Conservation (phyloP, 2,888 invertebrate genomes). For the Ormia ochracea region DNA sequence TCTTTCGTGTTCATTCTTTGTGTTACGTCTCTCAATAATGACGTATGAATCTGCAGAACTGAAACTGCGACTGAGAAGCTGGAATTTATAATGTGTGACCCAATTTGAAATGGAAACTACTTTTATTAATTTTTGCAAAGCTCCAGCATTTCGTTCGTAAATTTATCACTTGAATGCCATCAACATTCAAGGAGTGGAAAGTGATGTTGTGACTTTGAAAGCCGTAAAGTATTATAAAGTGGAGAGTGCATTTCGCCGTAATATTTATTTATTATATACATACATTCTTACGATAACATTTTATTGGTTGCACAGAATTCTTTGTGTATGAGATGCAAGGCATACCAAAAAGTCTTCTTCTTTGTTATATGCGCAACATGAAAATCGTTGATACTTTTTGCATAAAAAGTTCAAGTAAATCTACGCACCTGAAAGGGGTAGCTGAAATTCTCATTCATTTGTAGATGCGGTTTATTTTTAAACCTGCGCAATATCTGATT, state of each 20-base stretch:
- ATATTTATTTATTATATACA: not conserved
- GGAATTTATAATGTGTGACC: conserved; percentile 42
- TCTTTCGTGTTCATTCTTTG: not conserved
- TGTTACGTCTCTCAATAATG: conserved; percentile 17
- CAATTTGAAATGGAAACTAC: conserved; percentile 48
- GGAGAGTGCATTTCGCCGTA: not conserved
- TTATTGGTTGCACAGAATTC: not conserved
- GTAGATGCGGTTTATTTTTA: too few relatives aligned
- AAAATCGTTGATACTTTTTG: conserved; percentile 29
- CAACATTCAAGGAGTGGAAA: not conserved
- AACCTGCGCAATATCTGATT: too few relatives aligned
- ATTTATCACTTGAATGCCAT: conserved; percentile 55
- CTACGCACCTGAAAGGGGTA: too few relatives aligned
- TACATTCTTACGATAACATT: conserved; percentile 3
- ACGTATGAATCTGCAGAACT: conserved; percentile 46
- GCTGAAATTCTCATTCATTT: too few relatives aligned
- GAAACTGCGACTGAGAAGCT: not conserved
- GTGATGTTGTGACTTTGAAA: conserved; percentile 11
- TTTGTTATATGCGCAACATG: conserved; percentile 37
- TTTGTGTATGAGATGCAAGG: not conserved
- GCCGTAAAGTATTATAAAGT: not conserved
- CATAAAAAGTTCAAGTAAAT: too few relatives aligned
- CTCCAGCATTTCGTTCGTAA: conserved; percentile 34
- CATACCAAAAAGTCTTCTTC: conserved; percentile 27
- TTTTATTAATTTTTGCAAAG: not conserved